A percentile compares a stretch with the other conserved stretches of the same genome.
Conservation (phyloP, 2,797 vertebrate genomes). For the Chromobotia macracanthus region DNA sequence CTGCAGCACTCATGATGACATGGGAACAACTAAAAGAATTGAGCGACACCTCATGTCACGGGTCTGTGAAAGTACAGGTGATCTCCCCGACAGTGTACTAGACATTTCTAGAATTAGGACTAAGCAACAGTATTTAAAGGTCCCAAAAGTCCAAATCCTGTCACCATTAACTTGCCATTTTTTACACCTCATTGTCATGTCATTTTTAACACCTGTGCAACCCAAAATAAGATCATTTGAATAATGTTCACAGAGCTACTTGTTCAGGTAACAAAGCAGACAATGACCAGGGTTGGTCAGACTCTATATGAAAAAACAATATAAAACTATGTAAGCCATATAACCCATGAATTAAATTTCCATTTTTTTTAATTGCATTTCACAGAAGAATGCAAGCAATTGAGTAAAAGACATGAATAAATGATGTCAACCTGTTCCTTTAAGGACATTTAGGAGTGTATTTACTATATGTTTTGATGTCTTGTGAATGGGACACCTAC, state of each 20-base stretch:
- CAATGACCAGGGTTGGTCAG: too few species aligned
- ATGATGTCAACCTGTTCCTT: neutral
- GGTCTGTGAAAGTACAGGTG: too few species aligned
- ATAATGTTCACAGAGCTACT: too few species aligned
- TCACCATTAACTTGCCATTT: neutral
- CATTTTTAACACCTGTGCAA: neutral
- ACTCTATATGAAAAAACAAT: too few species aligned
- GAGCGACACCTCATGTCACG: neutral
- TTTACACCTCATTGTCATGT: too few species aligned
- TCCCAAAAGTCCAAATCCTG: neutral
- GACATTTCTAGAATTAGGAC: too few species aligned
- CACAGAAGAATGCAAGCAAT: neutral
- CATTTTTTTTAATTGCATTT: neutral
- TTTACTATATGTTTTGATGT: neutral
- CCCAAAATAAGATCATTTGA: too few species aligned
- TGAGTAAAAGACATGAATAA: neutral
- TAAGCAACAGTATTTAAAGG: neutral
- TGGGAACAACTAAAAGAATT: neutral
- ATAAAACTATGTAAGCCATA: too few species aligned
- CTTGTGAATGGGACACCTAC: slow-evolving; percentile 72
- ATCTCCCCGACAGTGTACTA: neutral
- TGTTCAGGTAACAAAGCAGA: too few species aligned
- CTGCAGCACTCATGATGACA: neutral
- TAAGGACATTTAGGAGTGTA: neutral
- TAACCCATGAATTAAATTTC: too few species aligned